Evolutionary conservation across 2,888 invertebrate genomes (phyloP), one percentile per base, ranked within the genome.

Genomic region (Zhuqinia jingwanae): DNA sequence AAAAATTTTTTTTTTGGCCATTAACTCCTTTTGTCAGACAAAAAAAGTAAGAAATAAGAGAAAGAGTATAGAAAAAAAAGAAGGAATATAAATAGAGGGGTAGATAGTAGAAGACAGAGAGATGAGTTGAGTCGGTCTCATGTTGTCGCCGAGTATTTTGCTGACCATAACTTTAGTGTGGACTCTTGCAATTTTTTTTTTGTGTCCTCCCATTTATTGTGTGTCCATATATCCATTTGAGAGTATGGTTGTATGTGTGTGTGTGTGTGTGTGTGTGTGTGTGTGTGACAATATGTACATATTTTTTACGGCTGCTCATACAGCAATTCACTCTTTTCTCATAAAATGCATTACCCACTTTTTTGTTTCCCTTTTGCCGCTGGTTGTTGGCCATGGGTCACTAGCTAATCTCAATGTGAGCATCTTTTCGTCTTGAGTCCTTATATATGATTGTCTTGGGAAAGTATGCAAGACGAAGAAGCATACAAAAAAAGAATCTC

Each of bases 141-240:
- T 36, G 36, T 36, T 36, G 42, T 30, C 45, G n/a, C 68, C 68
- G 11, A 22, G 45, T 25, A 50, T 73, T 73, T 81, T 85, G 63
- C 68, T 79, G 85, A 85, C 85, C 85, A 63, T 63, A 68, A 75
- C 75, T 85, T 85, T 85, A 85, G 60, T n/a, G n/a, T n/a, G 42
- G 50, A 42, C 36, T 65, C 65, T n/a, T n/a, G n/a, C n/a, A n/a
- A n/a, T 60, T 20, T 53, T 58, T 70, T 65, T 42, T 45, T 42
- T 79, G 27, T 82, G 15, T 13, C 27, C 47, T 56, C n/a, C n/a
- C n/a, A n/a, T n/a, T n/a, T n/a, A n/a, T n/a, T n/a, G n/a, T n/a
- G n/a, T n/a, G n/a, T n/a, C n/a, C n/a, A n/a, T n/a, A n/a, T n/a
- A n/a, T n/a, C n/a, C n/a, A n/a, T n/a, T n/a, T n/a, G n/a, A n/a